Evolutionary conservation across 2,113 vertebrate genomes (phyloP).

Genomic region (Phyllostomus discolor): DNA sequence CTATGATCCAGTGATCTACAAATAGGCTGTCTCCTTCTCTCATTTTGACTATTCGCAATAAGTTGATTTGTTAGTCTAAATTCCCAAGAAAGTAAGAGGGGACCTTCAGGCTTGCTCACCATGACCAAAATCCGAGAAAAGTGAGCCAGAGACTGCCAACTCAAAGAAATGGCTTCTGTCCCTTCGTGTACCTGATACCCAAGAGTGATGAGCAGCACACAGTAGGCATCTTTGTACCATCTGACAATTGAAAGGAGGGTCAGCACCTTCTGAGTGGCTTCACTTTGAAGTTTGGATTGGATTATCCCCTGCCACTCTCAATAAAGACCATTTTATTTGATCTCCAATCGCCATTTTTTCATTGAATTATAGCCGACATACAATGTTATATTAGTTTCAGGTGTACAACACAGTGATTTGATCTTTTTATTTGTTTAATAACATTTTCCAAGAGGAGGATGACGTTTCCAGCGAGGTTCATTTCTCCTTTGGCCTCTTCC

Average conservation of each 20-base stretch:
- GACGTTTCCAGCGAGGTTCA: not conserved
- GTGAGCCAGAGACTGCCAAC: not conserved
- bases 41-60: not conserved
- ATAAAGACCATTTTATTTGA: not conserved
- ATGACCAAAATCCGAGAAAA: not conserved
- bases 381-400: not conserved
- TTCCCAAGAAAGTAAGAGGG: not conserved
- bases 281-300: not conserved
- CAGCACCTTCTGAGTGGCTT: not conserved
- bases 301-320: not conserved
- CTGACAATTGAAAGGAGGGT: not conserved
- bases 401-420: not conserved
- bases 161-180: not conserved
- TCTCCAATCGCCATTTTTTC: not conserved
- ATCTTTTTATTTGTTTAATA: not conserved
- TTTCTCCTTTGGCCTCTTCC: not conserved
- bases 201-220: not conserved
- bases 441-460: not conserved
- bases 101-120: not conserved
- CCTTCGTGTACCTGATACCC: not conserved
- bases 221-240: not conserved
- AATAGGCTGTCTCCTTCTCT: not conserved
- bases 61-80: not conserved
- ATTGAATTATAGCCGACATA: not conserved
- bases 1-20: not conserved